Conservation (phyloP, 2,888 invertebrate species). For the Caenorhabditis sinica region DNA sequence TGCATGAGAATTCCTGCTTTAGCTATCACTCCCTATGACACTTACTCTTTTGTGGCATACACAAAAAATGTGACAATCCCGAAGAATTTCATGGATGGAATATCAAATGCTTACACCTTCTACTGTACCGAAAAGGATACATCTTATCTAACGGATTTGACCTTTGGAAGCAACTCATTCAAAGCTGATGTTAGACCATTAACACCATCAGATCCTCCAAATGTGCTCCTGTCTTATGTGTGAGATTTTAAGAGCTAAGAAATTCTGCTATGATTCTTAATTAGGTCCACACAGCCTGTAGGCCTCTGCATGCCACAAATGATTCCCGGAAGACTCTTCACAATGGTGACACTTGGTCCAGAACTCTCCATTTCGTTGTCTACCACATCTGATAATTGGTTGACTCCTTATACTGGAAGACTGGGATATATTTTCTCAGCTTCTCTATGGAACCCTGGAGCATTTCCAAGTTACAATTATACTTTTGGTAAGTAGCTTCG, state of each 20-base stretch:
- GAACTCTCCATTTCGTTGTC: conserved; percentile 12
- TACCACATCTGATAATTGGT: not conserved
- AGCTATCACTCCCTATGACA: conserved; percentile 6
- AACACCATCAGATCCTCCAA: conserved; percentile 13
- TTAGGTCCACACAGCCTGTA: conserved; percentile 5
- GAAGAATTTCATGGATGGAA: conserved; percentile 1
- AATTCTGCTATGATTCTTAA: not conserved
- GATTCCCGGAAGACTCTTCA: conserved; percentile 30
- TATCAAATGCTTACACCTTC: conserved; percentile 28
- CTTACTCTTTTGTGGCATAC: conserved; percentile 11
- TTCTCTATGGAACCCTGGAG: conserved; percentile 18
- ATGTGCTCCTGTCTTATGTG: conserved; percentile 13
- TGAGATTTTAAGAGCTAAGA: not conserved
- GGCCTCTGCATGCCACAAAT: conserved; percentile 18
- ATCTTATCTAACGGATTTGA: not conserved
- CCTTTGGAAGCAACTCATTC: not conserved
- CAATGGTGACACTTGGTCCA: conserved; percentile 7
- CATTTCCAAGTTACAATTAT: conserved; percentile 10
- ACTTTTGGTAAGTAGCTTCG: conserved; percentile 15
- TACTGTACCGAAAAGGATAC: not conserved
- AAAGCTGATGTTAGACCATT: conserved; percentile 22
- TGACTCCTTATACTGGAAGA: conserved; percentile 15
- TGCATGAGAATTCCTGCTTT: too few species aligned
- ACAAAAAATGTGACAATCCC: conserved; percentile 12
- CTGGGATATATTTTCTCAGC: conserved; percentile 19